A percentile compares a stretch with the other conserved stretches of the same genome.
These are phyloP conservation scores for Helicoverpa assulta DNA, from an alignment of 2,888 invertebrate genomes.

Conservation along the genomic window DNA sequence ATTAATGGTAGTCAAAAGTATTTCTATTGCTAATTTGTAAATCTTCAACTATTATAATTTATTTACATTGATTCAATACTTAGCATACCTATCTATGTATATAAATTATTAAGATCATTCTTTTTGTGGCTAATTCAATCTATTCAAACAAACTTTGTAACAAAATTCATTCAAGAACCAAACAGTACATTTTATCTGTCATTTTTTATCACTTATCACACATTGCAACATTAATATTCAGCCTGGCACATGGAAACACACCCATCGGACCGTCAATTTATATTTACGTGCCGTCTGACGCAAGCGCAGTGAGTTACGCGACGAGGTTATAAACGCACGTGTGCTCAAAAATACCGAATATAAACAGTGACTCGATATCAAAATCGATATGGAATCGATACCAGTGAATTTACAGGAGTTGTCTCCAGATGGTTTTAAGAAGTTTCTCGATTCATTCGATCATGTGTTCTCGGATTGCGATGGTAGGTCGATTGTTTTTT, in stretches of 20 bases:
- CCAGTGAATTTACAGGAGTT: slow-evolving; percentile 84
- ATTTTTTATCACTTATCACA: not conserved
- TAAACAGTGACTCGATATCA: slow-evolving; percentile 42
- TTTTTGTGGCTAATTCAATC: too few species aligned
- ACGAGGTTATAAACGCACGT: slow-evolving; percentile 79
- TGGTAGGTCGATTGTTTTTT: slow-evolving; percentile 85
- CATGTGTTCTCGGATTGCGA: slow-evolving; percentile 94
- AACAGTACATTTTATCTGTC: not conserved
- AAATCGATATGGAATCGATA: slow-evolving; percentile 60
- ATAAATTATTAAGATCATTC: too few species aligned
- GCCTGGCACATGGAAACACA: slow-evolving; percentile 59
- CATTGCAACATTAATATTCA: slow-evolving; percentile 4
- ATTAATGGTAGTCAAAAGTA: too few species aligned
- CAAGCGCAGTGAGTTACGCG: slow-evolving; percentile 77
- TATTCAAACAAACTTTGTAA: too few species aligned
- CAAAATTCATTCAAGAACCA: not conserved
- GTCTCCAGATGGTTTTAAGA: slow-evolving; percentile 81
- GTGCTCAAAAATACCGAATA: slow-evolving; percentile 54
- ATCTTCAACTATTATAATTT: too few species aligned
- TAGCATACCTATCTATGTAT: too few species aligned
- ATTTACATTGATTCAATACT: too few species aligned
- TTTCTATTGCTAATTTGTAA: too few species aligned
- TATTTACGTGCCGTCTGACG: slow-evolving; percentile 71
- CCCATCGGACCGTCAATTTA: slow-evolving; percentile 59
- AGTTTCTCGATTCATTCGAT: slow-evolving; percentile 92